Evolutionary conservation across 1,140 invertebrate genomes (phyloP), one percentile per base, ranked within the genome.

Genomic region (Drosophila quadrilineata): DNA sequence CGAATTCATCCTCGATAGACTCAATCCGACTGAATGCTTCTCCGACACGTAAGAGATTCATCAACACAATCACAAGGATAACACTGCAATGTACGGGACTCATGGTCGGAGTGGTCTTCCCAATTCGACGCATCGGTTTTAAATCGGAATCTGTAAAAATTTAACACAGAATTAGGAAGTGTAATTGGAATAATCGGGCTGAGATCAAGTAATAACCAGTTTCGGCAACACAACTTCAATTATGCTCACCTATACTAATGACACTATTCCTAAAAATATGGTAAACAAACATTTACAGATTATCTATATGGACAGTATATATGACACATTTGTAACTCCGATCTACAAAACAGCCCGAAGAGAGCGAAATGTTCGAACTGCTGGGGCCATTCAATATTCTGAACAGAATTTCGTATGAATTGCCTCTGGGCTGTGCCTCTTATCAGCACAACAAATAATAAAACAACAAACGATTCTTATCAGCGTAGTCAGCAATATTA

Each of bases 1-100:
- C 4, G 43, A 69, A 65, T 40, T 76, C 58, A 16, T 54, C 67
- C 4, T 82, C 76, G 6, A 41, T 6, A 0, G 73, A 52, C 12
- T 72, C 43, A 38, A 35, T 63, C 9, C 22, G 9, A 1, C 21
- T 41, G 9, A 84, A 40, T 35, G 46, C 52, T 6, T 60, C 64
- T n/a, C 46, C 49, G 6, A 79, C 36, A 40, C 64, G 29, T 1
- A 79, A 38, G 6, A 79, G 35, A n/a, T n/a, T n/a, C n/a, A n/a
- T n/a, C n/a, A n/a, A n/a, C n/a, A n/a, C n/a, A n/a, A n/a, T n/a
- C 12, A 26, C 24, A 4, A 77, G 22, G 1, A 77, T 35, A 22
- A 70, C 43, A 4, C 10, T 16, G 45, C 35, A 56, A 26, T 65
- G 31, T 31, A 73, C 10, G 31, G 52, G n/a, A n/a, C n/a, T n/a